Percentiles rank a stretch among this genome's conserved stretches.
Evolutionary conservation across 2,888 invertebrate species (phyloP).

Genomic region (Pecten maximus): DNA sequence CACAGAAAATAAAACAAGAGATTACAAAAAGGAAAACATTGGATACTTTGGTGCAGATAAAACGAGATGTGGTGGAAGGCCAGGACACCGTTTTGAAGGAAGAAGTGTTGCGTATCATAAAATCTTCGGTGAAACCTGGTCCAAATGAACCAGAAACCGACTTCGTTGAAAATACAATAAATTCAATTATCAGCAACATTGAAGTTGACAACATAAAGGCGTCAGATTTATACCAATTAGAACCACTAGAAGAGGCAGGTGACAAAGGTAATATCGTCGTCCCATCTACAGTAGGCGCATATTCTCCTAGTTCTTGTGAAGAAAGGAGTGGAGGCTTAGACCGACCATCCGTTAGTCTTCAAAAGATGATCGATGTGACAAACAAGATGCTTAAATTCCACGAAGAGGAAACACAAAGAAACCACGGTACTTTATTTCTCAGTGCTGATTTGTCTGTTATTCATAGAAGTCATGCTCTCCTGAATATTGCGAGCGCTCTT

Average conservation of each 20-base stretch:
- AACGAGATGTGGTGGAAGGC: constrained; percentile 37
- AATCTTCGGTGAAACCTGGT: background rate
- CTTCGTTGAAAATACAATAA: constrained; percentile 44
- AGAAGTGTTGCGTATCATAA: constrained; percentile 39
- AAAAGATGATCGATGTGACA: constrained; percentile 52
- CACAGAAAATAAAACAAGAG: constrained; percentile 6
- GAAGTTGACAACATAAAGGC: constrained; percentile 41
- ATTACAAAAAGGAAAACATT: constrained; percentile 41
- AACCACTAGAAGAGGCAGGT: background rate
- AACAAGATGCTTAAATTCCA: constrained; percentile 42
- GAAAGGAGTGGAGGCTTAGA: background rate
- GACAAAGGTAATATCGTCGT: background rate
- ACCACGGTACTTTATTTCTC: background rate
- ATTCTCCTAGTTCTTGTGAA: background rate
- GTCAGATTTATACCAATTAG: constrained; percentile 14
- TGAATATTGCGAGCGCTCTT: background rate
- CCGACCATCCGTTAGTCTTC: constrained; percentile 37
- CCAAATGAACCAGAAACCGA: background rate
- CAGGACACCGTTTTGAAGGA: background rate
- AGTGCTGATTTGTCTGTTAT: background rate
- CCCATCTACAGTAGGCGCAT: background rate
- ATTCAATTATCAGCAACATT: constrained; percentile 46
- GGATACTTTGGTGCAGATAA: constrained; percentile 41
- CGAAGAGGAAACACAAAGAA: constrained; percentile 26
- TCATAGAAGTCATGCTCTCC: background rate